Evolutionary conservation across 1,140 invertebrate genomes (phyloP), one percentile per base, ranked within the genome.

Genomic region (Rhizoglyphus robini): DNA sequence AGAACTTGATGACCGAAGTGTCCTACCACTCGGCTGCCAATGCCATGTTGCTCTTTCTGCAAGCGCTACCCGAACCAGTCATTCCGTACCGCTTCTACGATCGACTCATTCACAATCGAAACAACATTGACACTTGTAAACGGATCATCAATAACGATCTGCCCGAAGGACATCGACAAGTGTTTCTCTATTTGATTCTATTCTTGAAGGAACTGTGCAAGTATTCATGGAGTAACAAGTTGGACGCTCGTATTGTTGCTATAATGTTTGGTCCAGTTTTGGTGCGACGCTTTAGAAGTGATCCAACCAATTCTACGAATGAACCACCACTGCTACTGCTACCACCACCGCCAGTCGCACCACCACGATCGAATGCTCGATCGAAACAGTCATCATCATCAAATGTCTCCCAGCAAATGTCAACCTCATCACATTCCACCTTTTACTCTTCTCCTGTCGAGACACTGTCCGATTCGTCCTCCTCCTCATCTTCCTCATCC

Each of bases 11-110:
- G 64, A 31, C 13, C 83, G 88, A 90, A 77, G 91, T 88, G 3
- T 85, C 83, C 74, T 83, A 92, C 32, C 87, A 95, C 78, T 93
- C 90, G 1, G 87, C 94, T 20, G 90, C 91, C 1, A 92, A 96
- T 78, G 84, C 88, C 18, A 77, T 98, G 61, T 73, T 96, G 46
- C 72, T 96, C 27, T 83, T 96, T 68, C 77, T 98, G 57, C 89
- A 94, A 72, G 87, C 89, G 48, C 86, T 92, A 23, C 83, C 88
- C 27, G 90, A 96, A 71, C 89, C 94, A 4, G 83, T 94, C 30
- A 86, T 96, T 70, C 90, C 90, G n/a, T 89, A 85, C 72, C 83
- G 83, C 72, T 77, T 88, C 49, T 89, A 90, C 72, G 81, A 82
- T 49, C 80, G 83, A 47, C 90, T 88, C 72, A 77, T 95, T 30